Evolutionary conservation across 2,888 invertebrate genomes (phyloP).

Genomic region (Cantharis rustica): DNA sequence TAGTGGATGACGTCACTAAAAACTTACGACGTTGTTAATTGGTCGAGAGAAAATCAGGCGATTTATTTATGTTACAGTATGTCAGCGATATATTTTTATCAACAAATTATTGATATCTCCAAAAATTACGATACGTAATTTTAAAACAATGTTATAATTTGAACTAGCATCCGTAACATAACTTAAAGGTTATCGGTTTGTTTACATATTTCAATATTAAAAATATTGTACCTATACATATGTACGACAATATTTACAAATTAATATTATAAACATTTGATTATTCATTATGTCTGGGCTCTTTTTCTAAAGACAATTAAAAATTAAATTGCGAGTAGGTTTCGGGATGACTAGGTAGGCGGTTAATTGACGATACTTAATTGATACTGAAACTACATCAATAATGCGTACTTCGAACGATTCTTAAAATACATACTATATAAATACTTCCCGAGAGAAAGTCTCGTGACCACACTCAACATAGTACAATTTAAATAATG

Average conservation of each 20-base stretch:
- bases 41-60: constrained; percentile 18
- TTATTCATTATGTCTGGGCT: neutral
- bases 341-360: too few species aligned
- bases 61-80: constrained; percentile 11
- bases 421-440: neutral
- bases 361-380: neutral
- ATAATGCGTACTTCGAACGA: neutral
- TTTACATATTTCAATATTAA: neutral
- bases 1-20: constrained; percentile 8
- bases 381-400: neutral
- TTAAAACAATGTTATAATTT: neutral
- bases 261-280: neutral
- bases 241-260: neutral
- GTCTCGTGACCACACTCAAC: neutral
- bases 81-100: neutral
- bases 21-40: neutral
- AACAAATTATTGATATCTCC: neutral
- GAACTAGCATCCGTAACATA: neutral
- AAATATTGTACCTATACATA: neutral
- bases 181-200: neutral
- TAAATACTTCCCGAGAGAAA: neutral
- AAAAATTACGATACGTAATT: neutral
- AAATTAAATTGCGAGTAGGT: neutral
- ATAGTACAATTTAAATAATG: neutral
- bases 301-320: neutral